A percentile compares a stretch with the other conserved stretches of the same genome.
Conservation (phyloP, 2,797 vertebrate species). For the Tapirus indicus region DNA sequence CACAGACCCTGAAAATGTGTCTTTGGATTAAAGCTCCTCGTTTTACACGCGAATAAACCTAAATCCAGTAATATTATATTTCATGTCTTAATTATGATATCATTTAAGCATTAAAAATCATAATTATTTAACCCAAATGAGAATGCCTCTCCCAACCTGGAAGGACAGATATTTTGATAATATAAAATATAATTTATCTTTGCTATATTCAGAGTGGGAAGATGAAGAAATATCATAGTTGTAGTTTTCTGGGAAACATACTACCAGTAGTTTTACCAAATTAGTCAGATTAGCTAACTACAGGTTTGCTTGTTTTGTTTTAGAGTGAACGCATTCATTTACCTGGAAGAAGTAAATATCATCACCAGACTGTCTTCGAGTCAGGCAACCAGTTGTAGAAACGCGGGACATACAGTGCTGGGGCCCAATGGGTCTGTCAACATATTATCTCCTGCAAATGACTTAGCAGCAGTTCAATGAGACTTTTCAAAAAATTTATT, state of each 20-base stretch:
- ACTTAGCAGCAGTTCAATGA: background rate
- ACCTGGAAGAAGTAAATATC: background rate
- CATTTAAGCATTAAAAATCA: background rate
- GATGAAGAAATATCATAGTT: background rate
- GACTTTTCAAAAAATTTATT: constrained; percentile 33
- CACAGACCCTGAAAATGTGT: background rate
- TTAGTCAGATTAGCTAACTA: background rate
- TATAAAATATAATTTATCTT: background rate
- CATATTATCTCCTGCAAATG: background rate
- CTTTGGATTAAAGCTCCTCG: background rate
- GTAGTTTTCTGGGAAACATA: background rate
- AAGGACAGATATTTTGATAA: background rate
- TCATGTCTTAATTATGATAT: background rate
- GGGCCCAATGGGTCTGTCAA: background rate
- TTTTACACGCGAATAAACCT: background rate
- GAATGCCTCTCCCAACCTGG: background rate
- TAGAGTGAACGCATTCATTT: background rate
- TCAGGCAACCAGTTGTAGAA: background rate
- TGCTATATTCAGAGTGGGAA: background rate
- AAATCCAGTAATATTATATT: background rate
- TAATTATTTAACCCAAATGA: constrained; percentile 23
- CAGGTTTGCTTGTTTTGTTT: background rate
- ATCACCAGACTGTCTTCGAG: background rate
- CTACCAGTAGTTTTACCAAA: constrained; percentile 48
- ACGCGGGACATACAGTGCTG: background rate